These are phyloP conservation scores for Fistularia commersonii DNA, from an alignment of 2,797 vertebrate species.

Conservation along the genomic window DNA sequence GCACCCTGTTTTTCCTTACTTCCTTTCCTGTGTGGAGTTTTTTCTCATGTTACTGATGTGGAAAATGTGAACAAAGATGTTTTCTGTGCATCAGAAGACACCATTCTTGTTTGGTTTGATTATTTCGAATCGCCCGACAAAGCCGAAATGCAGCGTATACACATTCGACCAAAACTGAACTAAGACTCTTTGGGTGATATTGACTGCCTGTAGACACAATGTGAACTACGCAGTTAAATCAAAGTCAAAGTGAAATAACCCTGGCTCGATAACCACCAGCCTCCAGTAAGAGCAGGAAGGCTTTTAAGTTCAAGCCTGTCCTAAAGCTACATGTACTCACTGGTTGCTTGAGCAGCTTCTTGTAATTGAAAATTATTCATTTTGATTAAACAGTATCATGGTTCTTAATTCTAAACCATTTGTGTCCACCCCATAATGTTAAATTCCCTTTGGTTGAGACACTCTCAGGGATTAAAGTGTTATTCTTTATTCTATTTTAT, in stretches of 20 bases:
- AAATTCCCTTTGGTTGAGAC: too few species aligned
- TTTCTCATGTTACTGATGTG: constrained; percentile 18
- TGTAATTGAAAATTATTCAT: background rate
- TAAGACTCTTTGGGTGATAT: too few species aligned
- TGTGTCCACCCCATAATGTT: too few species aligned
- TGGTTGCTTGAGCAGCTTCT: background rate
- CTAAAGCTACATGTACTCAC: background rate
- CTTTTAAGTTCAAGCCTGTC: background rate
- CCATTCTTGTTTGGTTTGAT: too few species aligned
- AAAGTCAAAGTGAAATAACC: too few species aligned
- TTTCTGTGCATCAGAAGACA: background rate
- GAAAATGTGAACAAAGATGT: constrained; percentile 1
- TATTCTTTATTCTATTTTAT: too few species aligned
- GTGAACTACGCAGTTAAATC: too few species aligned
- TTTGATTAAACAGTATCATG: background rate
- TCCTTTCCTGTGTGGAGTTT: constrained; percentile 3
- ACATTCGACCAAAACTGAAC: too few species aligned
- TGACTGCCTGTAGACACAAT: too few species aligned
- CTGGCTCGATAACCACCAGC: background rate
- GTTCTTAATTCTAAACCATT: background rate
- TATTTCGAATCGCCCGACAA: too few species aligned
- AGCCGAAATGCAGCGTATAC: too few species aligned
- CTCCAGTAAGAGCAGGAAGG: background rate
- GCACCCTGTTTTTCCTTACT: constrained; percentile 13
- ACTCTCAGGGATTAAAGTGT: too few species aligned